These are phyloP conservation scores for Brachyhypopomus occidentalis DNA, from an alignment of 2,113 vertebrate genomes.

Conservation along the genomic window DNA sequence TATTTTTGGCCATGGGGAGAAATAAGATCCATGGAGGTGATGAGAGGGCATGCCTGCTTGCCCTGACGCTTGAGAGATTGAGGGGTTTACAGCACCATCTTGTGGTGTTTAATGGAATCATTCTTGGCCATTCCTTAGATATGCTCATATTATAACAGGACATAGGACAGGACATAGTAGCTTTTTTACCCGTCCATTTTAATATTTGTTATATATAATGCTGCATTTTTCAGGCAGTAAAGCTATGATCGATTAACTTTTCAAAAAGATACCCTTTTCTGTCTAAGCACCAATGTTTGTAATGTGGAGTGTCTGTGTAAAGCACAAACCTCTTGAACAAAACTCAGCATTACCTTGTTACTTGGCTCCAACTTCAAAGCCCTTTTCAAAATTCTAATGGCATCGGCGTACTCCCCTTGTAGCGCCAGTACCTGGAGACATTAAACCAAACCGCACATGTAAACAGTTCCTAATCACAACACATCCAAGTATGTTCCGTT, in stretches of 20 bases:
- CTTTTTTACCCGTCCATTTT: neutral
- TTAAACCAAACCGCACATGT: neutral
- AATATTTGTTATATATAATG: neutral
- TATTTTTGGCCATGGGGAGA: constrained; percentile 72
- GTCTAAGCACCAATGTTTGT: neutral
- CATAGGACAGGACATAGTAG: too few species aligned
- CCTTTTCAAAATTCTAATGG: constrained; percentile 85
- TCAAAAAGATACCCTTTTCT: neutral
- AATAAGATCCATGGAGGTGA: constrained; percentile 67
- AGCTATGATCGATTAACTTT: neutral
- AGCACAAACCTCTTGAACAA: neutral
- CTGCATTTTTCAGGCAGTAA: too few species aligned
- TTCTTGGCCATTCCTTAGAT: neutral
- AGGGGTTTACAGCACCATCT: constrained; percentile 49
- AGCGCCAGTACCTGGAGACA: constrained; percentile 86
- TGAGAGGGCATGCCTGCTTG: constrained; percentile 59
- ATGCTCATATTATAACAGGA: too few species aligned
- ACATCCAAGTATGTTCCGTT: neutral
- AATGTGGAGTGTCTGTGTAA: too few species aligned
- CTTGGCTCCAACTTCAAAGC: constrained; percentile 94
- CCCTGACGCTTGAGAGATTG: constrained; percentile 7
- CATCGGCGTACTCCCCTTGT: constrained; percentile 88
- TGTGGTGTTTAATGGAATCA: constrained; percentile 42
- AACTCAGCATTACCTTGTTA: constrained; percentile 83
- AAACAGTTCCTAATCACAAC: neutral